Conservation (phyloP, 2,888 invertebrate genomes). For the Drosophila rellima region DNA sequence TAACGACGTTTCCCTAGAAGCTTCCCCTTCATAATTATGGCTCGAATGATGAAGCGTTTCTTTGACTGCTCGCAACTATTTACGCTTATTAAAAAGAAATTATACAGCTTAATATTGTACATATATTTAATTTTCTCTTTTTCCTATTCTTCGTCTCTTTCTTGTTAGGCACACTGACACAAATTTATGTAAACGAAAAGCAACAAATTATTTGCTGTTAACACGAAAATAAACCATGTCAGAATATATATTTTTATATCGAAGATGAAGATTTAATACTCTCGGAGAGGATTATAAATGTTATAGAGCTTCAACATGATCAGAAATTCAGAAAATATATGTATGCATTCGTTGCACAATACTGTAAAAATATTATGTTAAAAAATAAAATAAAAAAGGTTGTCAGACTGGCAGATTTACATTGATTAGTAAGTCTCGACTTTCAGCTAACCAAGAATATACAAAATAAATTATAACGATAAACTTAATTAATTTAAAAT, state of each 20-base stretch:
- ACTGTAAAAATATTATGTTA: not conserved
- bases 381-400: not conserved
- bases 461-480: not conserved
- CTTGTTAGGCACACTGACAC: slow-evolving; percentile 31
- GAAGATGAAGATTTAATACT: slow-evolving; percentile 16
- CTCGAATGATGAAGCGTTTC: slow-evolving; percentile 68
- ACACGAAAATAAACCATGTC: slow-evolving; percentile 16
- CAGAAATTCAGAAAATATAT: not conserved
- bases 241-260: not conserved
- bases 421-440: not conserved
- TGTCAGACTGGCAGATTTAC: too few species aligned
- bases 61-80: slow-evolving; percentile 56
- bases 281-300: not conserved
- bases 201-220: slow-evolving; percentile 47
- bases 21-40: slow-evolving; percentile 40
- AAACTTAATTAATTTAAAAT: not conserved
- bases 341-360: not conserved
- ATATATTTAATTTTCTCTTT: slow-evolving; percentile 3
- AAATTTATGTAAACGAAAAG: slow-evolving; percentile 64
- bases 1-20: slow-evolving; percentile 48
- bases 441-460: not conserved
- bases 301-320: not conserved
- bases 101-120: slow-evolving; percentile 53
- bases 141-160: not conserved
- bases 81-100: slow-evolving; percentile 72